These are phyloP conservation scores for Sycophaga agraensis DNA, from an alignment of 1,140 invertebrate genomes.

Conservation along the genomic window DNA sequence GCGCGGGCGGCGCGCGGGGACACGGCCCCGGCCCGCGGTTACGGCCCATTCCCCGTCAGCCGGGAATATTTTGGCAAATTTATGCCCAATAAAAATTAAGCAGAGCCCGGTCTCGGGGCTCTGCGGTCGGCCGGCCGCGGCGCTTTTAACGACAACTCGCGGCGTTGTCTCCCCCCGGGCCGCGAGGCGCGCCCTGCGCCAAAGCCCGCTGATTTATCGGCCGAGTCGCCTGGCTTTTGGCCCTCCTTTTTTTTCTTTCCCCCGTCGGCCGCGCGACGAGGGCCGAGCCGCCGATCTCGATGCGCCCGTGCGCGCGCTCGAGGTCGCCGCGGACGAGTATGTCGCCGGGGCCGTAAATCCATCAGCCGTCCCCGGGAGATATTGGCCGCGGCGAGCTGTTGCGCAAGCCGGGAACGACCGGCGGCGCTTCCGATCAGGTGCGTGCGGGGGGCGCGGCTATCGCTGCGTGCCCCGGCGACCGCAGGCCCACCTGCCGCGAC, in stretches of 20 bases:
- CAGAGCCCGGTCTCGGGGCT: slow-evolving; percentile 30
- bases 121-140: background rate
- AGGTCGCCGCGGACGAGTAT: background rate
- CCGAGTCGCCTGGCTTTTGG: slow-evolving; percentile 32
- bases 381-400: no score
- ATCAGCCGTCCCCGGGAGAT: no score
- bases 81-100: slow-evolving; percentile 56
- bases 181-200: slow-evolving; percentile 25
- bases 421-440: no score
- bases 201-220: slow-evolving; percentile 47
- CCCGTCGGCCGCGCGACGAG: no score
- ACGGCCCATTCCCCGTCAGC: slow-evolving; percentile 48
- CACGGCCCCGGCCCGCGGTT: slow-evolving; percentile 43
- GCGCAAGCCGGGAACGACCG: no score
- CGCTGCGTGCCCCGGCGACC: slow-evolving; percentile 8
- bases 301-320: background rate
- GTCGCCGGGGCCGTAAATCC: slow-evolving; percentile 31
- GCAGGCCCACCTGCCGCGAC: slow-evolving; percentile 25
- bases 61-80: slow-evolving; percentile 55
- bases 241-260: no score
- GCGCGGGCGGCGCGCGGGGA: no score
- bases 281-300: no score
- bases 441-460: no score
- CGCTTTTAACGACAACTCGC: slow-evolving; percentile 27
- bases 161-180: slow-evolving; percentile 7